Evolutionary conservation across 2,113 vertebrate species (phyloP).

Genomic region (Felis chaus): DNA sequence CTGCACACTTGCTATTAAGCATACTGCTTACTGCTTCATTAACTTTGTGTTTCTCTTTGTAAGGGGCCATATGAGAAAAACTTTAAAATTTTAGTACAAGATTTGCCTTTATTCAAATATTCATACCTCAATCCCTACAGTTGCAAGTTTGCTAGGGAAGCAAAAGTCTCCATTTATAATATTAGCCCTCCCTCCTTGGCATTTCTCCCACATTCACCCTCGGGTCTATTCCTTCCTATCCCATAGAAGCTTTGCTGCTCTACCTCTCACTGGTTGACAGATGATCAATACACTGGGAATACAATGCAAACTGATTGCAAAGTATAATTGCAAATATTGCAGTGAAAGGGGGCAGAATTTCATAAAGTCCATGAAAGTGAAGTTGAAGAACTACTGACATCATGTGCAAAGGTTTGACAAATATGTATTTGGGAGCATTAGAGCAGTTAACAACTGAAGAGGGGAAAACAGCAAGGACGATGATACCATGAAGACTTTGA

Average conservation of each 20-base stretch:
- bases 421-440: not conserved
- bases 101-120: not conserved
- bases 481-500: slow-evolving; percentile 36
- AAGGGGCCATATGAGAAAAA: not conserved
- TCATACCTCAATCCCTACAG: not conserved
- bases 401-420: not conserved
- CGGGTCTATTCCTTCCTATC: not conserved
- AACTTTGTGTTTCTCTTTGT: not conserved
- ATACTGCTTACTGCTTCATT: not conserved
- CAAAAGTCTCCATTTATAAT: not conserved
- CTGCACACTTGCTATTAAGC: not conserved
- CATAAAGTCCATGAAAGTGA: not conserved
- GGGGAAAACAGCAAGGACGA: not conserved
- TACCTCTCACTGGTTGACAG: not conserved
- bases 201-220: not conserved
- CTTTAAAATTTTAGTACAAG: not conserved
- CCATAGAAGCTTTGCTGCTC: not conserved
- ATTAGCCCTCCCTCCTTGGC: not conserved
- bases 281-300: slow-evolving; percentile 47
- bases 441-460: slow-evolving; percentile 26
- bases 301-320: slow-evolving; percentile 62
- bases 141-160: not conserved
- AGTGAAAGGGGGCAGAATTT: not conserved
- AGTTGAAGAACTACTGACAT: not conserved
- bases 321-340: slow-evolving; percentile 36